These are phyloP conservation scores for Paragorgia papillata DNA, from an alignment of 92 coral and sea anemone species.

Conservation along the genomic window DNA sequence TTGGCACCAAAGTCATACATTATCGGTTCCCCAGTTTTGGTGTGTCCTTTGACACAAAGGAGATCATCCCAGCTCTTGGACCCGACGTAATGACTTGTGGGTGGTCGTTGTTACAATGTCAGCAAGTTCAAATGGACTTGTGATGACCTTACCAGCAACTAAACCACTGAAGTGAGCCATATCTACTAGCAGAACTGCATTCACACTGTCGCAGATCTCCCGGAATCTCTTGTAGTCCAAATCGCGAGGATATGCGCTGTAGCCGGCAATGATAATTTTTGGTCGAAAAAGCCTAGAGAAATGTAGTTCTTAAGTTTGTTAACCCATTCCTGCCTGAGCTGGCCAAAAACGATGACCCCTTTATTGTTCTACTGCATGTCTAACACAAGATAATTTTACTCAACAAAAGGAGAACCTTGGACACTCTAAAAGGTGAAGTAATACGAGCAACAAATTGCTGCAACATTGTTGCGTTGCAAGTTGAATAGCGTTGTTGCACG, in stretches of 20 bases:
- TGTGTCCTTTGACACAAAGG: constrained; percentile 91
- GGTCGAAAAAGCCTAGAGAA: constrained; percentile 82
- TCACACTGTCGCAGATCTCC: constrained; percentile 82
- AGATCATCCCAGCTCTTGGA: constrained; percentile 94
- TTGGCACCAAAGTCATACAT: constrained; percentile 86
- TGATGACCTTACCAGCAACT: constrained; percentile 84
- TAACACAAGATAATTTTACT: too few species aligned
- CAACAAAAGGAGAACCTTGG: too few species aligned
- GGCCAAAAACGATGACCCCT: too few species aligned
- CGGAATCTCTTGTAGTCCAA: constrained; percentile 88
- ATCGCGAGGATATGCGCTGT: constrained; percentile 94
- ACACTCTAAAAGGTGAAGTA: too few species aligned
- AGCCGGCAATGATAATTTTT: constrained; percentile 92
- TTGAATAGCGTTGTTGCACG: too few species aligned
- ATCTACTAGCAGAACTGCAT: constrained; percentile 84
- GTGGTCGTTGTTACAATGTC: constrained; percentile 94
- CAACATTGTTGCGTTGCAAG: too few species aligned
- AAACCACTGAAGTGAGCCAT: constrained; percentile 98
- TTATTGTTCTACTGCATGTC: too few species aligned
- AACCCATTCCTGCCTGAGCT: too few species aligned
- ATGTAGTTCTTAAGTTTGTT: too few species aligned
- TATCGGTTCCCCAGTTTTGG: constrained; percentile 94
- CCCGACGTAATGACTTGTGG: constrained; percentile 97
- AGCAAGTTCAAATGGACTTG: constrained; percentile 91
- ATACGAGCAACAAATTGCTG: too few species aligned